Evolutionary conservation across 2,113 vertebrate genomes (phyloP).

Genomic region (Indicator indicator): DNA sequence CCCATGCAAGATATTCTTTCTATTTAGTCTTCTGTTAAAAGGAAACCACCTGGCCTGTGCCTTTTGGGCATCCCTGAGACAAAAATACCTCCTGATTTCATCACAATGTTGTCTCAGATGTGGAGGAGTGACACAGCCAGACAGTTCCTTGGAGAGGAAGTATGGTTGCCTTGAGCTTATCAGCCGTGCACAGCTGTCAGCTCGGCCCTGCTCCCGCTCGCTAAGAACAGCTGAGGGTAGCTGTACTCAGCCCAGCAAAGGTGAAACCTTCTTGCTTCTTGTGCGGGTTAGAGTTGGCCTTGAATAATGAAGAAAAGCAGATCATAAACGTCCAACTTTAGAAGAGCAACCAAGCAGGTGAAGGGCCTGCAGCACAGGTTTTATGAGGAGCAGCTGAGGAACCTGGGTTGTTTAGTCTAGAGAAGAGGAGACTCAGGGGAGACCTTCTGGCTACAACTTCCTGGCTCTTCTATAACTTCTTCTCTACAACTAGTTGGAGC

Average conservation of each 20-base stretch:
- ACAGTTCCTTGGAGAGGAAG: neutral
- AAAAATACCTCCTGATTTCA: neutral
- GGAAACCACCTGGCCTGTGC: fast-evolving
- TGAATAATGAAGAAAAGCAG: neutral
- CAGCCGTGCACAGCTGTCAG: neutral
- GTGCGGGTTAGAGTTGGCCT: neutral
- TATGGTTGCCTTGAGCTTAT: neutral
- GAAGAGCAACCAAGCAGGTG: neutral
- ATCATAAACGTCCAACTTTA: fast-evolving
- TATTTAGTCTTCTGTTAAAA: neutral
- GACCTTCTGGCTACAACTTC: too few species aligned
- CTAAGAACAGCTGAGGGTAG: neutral
- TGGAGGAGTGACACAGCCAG: neutral
- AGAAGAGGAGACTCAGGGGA: too few species aligned
- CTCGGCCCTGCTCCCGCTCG: neutral
- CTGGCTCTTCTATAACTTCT: too few species aligned
- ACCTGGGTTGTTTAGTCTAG: too few species aligned
- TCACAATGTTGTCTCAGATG: fast-evolving
- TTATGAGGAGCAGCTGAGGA: too few species aligned
- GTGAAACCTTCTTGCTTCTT: neutral
- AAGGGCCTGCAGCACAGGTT: too few species aligned
- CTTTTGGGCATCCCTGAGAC: neutral
- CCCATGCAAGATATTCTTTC: fast-evolving
- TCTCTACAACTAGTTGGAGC: too few species aligned
- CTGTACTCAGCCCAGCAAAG: neutral